phyloP scores from a whole-genome alignment of 2,797 vertebrate genomes.

The Enteromius paludinosus region DNA sequence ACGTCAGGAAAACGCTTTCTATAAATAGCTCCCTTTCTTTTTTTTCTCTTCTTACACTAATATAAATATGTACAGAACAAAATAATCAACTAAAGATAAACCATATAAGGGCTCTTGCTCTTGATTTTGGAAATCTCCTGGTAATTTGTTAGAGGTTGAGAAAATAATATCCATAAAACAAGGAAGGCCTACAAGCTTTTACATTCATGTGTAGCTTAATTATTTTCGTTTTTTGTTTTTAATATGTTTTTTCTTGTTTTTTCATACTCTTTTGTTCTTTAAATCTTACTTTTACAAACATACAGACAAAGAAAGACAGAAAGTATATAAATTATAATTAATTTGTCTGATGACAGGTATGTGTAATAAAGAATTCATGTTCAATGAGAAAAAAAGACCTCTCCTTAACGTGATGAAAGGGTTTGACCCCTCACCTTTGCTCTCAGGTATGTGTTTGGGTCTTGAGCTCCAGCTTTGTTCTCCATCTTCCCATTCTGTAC shows the following conservation, averaged over 20 bases:
- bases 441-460: slow-evolving; percentile 20
- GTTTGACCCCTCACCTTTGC: slow-evolving; percentile 44
- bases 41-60: neutral
- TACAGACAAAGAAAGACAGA: neutral
- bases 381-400: slow-evolving; percentile 11
- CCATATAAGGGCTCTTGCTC: neutral
- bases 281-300: neutral
- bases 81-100: neutral
- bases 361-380: slow-evolving; percentile 5
- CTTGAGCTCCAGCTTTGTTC: slow-evolving; percentile 28
- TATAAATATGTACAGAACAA: neutral
- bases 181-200: neutral
- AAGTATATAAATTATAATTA: neutral
- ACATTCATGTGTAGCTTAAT: neutral
- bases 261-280: neutral
- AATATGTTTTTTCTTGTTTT: neutral
- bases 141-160: neutral
- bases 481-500: neutral
- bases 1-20: neutral
- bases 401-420: slow-evolving; percentile 18
- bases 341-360: neutral
- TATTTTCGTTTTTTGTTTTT: too few species aligned
- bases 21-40: neutral
- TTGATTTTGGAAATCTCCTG: neutral
- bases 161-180: neutral